These are phyloP conservation scores for Cataglyphis cursor DNA, from an alignment of 2,888 invertebrate species.

Conservation along the genomic window DNA sequence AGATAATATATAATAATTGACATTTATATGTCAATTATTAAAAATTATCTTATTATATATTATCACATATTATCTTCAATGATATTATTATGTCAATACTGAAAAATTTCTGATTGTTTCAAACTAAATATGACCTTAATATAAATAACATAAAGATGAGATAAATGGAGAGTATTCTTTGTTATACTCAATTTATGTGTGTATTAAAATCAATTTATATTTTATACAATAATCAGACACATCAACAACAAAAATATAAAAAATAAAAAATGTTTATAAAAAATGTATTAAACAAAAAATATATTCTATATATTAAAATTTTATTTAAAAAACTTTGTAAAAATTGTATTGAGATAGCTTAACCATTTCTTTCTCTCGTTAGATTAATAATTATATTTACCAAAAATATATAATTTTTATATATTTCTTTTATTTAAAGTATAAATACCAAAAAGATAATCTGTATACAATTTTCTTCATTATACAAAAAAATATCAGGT, in stretches of 20 bases:
- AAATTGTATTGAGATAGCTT: not conserved
- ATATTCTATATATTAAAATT: not conserved
- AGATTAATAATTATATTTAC: not conserved
- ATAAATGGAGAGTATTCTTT: conserved; percentile 68
- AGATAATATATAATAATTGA: no score
- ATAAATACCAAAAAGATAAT: not conserved
- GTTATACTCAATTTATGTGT: conserved; percentile 72
- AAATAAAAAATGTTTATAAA: no score
- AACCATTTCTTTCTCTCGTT: not conserved
- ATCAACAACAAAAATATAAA: not conserved
- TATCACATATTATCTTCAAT: not conserved
- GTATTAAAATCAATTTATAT: not conserved
- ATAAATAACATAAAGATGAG: conserved; percentile 61
- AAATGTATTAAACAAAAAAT: not conserved
- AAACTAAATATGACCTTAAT: conserved; percentile 61
- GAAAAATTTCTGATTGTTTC: conserved; percentile 69
- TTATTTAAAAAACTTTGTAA: not conserved
- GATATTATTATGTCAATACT: not conserved
- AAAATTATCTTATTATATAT: no score
- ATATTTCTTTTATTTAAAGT: not conserved
- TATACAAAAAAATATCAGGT: not conserved
- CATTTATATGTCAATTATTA: no score
- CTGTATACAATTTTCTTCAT: not conserved
- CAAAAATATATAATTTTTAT: not conserved
- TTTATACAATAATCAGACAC: not conserved